Percentiles rank a stretch among this genome's conserved stretches.
These are phyloP conservation scores for Hyalella azteca DNA, from an alignment of 2,888 invertebrate species.

Conservation along the genomic window DNA sequence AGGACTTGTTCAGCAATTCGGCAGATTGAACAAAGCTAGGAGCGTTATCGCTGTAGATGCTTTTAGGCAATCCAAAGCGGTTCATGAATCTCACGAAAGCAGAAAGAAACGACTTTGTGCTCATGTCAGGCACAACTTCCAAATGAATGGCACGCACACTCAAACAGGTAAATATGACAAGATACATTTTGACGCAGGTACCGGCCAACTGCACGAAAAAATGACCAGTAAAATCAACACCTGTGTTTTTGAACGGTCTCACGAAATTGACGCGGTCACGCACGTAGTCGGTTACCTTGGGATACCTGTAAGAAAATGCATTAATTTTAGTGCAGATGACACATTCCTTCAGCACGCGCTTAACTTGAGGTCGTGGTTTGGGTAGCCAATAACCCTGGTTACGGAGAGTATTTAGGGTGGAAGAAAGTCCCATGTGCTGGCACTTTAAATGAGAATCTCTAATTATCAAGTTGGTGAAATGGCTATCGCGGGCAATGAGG, in stretches of 20 bases:
- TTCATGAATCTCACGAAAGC: not conserved
- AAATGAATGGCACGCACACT: not conserved
- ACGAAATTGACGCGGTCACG: constrained; percentile 8
- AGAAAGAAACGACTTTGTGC: not conserved
- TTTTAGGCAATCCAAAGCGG: not conserved
- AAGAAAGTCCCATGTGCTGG: constrained; percentile 11
- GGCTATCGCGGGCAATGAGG: not conserved
- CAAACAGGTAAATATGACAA: not conserved
- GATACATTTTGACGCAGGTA: not conserved
- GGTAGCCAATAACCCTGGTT: constrained; percentile 25
- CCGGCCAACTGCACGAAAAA: not conserved
- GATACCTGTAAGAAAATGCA: not conserved
- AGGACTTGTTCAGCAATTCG: not conserved
- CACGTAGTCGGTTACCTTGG: not conserved
- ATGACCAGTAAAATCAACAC: constrained; percentile 27
- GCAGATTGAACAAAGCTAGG: not conserved
- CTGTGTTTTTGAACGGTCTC: not conserved
- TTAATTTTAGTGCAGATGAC: constrained; percentile 29
- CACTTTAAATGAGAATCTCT: not conserved
- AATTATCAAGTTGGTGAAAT: not conserved
- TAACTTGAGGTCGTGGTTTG: not conserved
- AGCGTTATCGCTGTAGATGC: not conserved
- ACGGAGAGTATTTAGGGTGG: constrained; percentile 23
- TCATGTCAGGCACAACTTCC: not conserved
- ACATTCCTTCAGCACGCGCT: not conserved